Evolutionary conservation across 2,888 invertebrate species (phyloP).

Genomic region (Tetanocera ferruginea): DNA sequence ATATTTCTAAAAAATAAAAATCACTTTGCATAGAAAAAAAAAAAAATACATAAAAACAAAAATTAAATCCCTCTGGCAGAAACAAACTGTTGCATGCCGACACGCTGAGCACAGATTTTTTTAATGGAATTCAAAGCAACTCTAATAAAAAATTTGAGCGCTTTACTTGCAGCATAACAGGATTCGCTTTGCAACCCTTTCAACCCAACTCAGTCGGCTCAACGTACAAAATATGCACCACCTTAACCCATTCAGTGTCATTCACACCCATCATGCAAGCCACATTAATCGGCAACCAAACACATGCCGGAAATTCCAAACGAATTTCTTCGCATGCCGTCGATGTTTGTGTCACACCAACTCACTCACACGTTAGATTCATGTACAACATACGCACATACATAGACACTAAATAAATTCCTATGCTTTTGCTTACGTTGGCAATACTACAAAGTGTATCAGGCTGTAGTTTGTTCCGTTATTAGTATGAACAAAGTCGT

Average conservation of each 20-base stretch:
- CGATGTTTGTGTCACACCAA: background rate
- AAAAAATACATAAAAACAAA: no score
- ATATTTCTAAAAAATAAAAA: no score
- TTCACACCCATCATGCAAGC: background rate
- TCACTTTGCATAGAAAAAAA: no score
- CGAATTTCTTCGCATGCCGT: background rate
- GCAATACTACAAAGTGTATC: background rate
- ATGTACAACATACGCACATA: no score
- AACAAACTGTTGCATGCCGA: background rate
- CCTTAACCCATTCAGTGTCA: background rate
- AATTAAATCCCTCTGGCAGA: no score
- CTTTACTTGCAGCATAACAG: no score
- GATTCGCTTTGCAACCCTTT: no score
- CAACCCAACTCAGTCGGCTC: no score
- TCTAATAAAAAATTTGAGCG: no score
- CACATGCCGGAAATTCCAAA: slow-evolving; percentile 34
- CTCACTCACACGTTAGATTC: background rate
- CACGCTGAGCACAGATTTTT: no score
- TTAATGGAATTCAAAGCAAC: no score
- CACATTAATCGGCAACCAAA: slow-evolving; percentile 36
- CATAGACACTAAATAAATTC: background rate
- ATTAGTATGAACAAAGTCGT: background rate
- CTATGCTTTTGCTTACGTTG: background rate
- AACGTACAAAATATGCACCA: background rate
- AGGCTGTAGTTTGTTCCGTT: background rate